Percentiles rank a stretch among this genome's conserved stretches.
phyloP scores from a whole-genome alignment of 2,113 vertebrate species.

The Ascaphus truei region DNA sequence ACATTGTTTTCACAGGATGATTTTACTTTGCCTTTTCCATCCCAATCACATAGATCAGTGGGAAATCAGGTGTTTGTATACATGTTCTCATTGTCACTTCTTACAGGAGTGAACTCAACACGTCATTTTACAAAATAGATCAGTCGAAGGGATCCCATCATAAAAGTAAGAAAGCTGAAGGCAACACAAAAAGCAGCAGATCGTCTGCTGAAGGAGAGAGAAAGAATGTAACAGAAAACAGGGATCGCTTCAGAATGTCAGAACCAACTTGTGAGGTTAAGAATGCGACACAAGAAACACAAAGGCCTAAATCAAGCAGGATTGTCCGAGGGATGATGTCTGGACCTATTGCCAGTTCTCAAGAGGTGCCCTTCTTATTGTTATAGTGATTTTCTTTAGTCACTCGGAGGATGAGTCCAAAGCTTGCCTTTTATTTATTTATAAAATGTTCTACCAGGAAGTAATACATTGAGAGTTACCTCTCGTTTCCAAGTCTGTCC shows the following conservation, averaged over 20 bases:
- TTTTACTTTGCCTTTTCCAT: too few relatives aligned
- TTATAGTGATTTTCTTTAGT: too few relatives aligned
- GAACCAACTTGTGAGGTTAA: conserved; percentile 43
- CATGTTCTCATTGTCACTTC: not conserved
- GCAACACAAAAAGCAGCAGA: not conserved
- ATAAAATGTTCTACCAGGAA: too few relatives aligned
- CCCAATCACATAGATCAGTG: too few relatives aligned
- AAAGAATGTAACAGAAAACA: conserved; percentile 9
- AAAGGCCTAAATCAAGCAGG: conserved; percentile 60
- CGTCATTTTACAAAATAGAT: conserved; percentile 37
- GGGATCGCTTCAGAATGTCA: conserved; percentile 39
- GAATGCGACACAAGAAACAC: conserved; percentile 48
- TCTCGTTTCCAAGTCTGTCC: too few relatives aligned
- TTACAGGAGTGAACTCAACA: not conserved
- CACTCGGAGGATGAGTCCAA: too few relatives aligned
- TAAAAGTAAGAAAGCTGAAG: conserved; percentile 37
- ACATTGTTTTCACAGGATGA: too few relatives aligned
- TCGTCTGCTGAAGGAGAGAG: conserved; percentile 43
- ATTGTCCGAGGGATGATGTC: conserved; percentile 73
- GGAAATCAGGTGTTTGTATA: too few relatives aligned
- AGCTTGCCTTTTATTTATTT: too few relatives aligned
- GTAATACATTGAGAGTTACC: too few relatives aligned
- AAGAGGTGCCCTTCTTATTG: conserved; percentile 64
- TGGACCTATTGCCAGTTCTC: conserved; percentile 62
- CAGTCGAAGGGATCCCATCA: conserved; percentile 42